Evolutionary conservation across 2,113 vertebrate genomes (phyloP).

Genomic region (Artemisiospiza belli): DNA sequence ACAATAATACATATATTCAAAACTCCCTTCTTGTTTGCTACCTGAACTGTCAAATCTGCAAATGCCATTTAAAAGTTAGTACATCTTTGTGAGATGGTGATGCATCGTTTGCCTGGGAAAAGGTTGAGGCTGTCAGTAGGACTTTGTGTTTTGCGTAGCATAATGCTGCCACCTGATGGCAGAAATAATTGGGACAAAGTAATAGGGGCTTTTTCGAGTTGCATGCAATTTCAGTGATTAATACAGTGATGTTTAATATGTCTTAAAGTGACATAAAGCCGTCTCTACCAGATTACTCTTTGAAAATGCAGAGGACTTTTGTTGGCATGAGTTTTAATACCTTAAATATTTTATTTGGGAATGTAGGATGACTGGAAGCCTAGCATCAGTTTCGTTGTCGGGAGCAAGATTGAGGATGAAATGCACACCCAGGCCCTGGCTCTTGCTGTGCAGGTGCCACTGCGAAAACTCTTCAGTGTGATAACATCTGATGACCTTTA

Average conservation of each 20-base stretch:
- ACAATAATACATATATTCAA: background rate
- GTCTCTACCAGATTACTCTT: background rate
- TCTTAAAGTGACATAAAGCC: background rate
- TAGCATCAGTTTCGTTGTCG: slow-evolving; percentile 78
- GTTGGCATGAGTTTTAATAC: background rate
- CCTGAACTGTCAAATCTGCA: background rate
- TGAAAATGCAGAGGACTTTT: background rate
- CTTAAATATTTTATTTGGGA: background rate
- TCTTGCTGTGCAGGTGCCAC: slow-evolving; percentile 75
- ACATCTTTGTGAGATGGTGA: background rate
- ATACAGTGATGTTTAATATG: background rate
- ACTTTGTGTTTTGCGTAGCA: slow-evolving; percentile 7
- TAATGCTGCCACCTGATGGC: slow-evolving; percentile 76
- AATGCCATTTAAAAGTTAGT: background rate
- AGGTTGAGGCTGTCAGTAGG: background rate
- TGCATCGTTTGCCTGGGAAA: fast-evolving
- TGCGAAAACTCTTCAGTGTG: slow-evolving; percentile 80
- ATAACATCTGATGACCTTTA: slow-evolving; percentile 72
- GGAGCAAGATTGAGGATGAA: slow-evolving; percentile 73
- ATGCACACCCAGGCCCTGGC: slow-evolving; percentile 71
- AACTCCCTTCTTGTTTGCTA: background rate
- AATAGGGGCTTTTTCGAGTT: background rate
- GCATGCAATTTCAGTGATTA: background rate
- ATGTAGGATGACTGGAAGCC: slow-evolving; percentile 82
- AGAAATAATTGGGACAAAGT: background rate